Evolutionary conservation across 2,797 vertebrate species (phyloP).

Genomic region (Acipenser ruthenus): DNA sequence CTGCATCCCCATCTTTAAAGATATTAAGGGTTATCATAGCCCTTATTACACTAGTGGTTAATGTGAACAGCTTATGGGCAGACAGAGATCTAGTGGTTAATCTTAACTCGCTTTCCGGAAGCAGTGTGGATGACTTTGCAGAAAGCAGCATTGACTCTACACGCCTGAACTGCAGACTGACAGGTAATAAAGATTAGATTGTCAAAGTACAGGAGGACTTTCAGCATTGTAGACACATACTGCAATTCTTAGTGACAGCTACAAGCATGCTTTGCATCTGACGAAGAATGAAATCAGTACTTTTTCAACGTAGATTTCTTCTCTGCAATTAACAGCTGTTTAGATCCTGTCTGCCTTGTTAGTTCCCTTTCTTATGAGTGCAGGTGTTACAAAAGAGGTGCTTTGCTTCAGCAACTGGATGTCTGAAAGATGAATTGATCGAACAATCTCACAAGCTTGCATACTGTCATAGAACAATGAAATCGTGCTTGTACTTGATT

Average conservation of each 20-base stretch:
- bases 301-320: conserved; percentile 20
- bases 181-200: conserved; percentile 49
- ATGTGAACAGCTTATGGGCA: too few species aligned
- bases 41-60: too few species aligned
- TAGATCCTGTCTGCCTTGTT: conserved; percentile 6
- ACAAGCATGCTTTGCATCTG: conserved; percentile 19
- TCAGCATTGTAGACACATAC: conserved; percentile 26
- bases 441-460: too few species aligned
- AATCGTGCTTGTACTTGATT: too few species aligned
- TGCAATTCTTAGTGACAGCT: conserved; percentile 35
- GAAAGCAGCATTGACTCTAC: background rate
- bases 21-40: too few species aligned
- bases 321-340: conserved; percentile 33
- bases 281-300: conserved; percentile 3
- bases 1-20: background rate
- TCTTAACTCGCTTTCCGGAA: background rate
- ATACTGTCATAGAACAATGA: too few species aligned
- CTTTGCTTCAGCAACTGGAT: background rate
- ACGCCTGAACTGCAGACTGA: conserved; percentile 34
- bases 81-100: too few species aligned
- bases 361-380: background rate
- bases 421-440: conserved; percentile 5
- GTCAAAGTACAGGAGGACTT: conserved; percentile 39
- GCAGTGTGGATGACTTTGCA: background rate
- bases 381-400: conserved; percentile 1